These are phyloP conservation scores for Iguana delicatissima DNA, from an alignment of 2,797 vertebrate species.

Conservation along the genomic window DNA sequence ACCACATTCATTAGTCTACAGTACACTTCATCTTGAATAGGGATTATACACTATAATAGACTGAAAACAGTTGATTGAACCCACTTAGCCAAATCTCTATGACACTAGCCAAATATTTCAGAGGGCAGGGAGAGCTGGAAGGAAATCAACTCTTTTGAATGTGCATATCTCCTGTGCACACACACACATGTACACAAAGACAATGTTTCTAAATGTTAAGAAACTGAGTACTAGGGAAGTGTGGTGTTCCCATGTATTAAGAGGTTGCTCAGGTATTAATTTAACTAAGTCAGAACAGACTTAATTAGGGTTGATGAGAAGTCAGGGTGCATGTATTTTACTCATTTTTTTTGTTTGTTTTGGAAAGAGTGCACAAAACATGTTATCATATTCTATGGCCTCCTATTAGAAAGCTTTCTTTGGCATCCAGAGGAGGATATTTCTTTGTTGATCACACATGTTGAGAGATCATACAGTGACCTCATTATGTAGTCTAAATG, in stretches of 20 bases:
- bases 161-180: background rate
- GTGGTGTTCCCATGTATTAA: slow-evolving; percentile 1
- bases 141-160: slow-evolving; percentile 65
- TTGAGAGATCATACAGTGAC: slow-evolving; percentile 73
- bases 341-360: slow-evolving; percentile 9
- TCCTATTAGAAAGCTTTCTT: slow-evolving; percentile 76
- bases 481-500: slow-evolving; percentile 69
- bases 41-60: slow-evolving; percentile 83
- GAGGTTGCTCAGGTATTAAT: background rate
- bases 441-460: slow-evolving; percentile 72
- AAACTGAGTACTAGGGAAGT: background rate
- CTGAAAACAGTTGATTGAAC: slow-evolving; percentile 80
- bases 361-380: slow-evolving; percentile 39
- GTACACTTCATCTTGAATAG: slow-evolving; percentile 87
- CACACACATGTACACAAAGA: background rate
- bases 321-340: background rate
- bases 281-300: accelerated
- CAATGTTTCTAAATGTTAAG: background rate
- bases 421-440: slow-evolving; percentile 59
- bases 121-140: slow-evolving; percentile 65
- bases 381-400: slow-evolving; percentile 41
- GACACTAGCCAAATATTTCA: slow-evolving; percentile 83
- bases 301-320: background rate
- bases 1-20: slow-evolving; percentile 92
- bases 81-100: slow-evolving; percentile 81